Conservation (phyloP, 2,888 invertebrate genomes). For the Cylindroiulus punctatus region DNA sequence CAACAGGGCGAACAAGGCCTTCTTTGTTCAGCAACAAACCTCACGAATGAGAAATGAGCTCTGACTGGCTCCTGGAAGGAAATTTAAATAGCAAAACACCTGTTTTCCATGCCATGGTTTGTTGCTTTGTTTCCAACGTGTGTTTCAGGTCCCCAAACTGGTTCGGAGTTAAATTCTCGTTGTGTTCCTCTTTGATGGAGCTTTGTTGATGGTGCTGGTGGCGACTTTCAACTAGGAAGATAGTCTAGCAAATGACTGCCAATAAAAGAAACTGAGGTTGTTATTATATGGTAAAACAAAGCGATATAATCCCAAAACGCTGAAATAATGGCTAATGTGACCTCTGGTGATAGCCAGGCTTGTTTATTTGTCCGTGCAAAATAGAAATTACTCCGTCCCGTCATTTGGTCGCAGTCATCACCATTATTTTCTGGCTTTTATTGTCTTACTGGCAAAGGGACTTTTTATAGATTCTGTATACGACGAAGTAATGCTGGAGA, state of each 20-base stretch:
- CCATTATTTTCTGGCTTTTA: constrained; percentile 44
- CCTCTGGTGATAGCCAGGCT: not conserved
- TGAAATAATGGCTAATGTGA: constrained; percentile 2
- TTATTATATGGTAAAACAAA: constrained; percentile 45
- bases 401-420: constrained; percentile 43
- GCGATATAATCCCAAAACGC: constrained; percentile 25
- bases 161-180: too few relatives aligned
- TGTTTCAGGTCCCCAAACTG: not conserved
- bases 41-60: not conserved
- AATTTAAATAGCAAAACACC: not conserved
- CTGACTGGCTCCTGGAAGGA: constrained; percentile 19
- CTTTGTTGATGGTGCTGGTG: not conserved
- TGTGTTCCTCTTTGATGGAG: not conserved
- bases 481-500: not conserved
- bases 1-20: not conserved
- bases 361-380: not conserved
- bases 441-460: constrained; percentile 37
- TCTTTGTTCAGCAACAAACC: constrained; percentile 29
- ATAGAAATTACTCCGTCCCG: constrained; percentile 24
- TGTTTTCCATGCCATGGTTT: not conserved
- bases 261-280: constrained; percentile 24
- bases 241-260: not conserved
- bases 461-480: constrained; percentile 26
- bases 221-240: not conserved
- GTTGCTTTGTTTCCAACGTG: not conserved